Conservation (phyloP, 2,888 invertebrate genomes). For the Linnaemya vulpina region DNA sequence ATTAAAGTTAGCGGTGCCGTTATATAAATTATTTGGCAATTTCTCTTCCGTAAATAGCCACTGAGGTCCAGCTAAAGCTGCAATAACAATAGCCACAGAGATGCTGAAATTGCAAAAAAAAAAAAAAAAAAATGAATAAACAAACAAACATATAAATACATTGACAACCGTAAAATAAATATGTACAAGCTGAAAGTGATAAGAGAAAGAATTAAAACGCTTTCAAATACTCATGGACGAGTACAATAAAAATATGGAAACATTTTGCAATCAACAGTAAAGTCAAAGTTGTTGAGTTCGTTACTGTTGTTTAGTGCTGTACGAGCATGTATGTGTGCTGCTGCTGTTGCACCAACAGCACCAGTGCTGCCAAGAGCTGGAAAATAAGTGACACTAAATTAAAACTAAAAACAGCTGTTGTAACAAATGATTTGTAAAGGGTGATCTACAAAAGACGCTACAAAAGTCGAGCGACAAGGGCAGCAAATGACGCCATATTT, state of each 20-base stretch:
- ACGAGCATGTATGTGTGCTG: background rate
- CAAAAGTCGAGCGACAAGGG: no score
- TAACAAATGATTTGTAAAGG: no score
- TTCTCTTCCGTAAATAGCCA: conserved; percentile 95
- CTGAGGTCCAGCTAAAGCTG: conserved; percentile 84
- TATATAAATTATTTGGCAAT: conserved; percentile 89
- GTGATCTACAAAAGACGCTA: no score
- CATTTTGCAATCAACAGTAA: conserved; percentile 45
- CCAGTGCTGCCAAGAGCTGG: background rate
- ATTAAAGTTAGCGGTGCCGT: conserved; percentile 86
- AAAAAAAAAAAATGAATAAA: no score
- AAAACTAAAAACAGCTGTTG: no score
- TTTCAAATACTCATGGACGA: conserved; percentile 15
- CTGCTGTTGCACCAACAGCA: background rate
- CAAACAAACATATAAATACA: background rate
- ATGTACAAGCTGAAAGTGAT: background rate
- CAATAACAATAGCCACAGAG: conserved; percentile 82
- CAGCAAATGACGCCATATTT: no score
- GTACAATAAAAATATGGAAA: conserved; percentile 16
- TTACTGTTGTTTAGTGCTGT: conserved; percentile 13
- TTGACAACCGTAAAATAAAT: background rate
- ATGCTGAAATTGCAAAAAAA: conserved; percentile 78
- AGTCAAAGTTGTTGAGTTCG: conserved; percentile 12
- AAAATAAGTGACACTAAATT: no score
- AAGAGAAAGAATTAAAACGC: conserved; percentile 45